Evolutionary conservation across 2,113 vertebrate genomes (phyloP).

Genomic region (Microcebus ravelobensis): DNA sequence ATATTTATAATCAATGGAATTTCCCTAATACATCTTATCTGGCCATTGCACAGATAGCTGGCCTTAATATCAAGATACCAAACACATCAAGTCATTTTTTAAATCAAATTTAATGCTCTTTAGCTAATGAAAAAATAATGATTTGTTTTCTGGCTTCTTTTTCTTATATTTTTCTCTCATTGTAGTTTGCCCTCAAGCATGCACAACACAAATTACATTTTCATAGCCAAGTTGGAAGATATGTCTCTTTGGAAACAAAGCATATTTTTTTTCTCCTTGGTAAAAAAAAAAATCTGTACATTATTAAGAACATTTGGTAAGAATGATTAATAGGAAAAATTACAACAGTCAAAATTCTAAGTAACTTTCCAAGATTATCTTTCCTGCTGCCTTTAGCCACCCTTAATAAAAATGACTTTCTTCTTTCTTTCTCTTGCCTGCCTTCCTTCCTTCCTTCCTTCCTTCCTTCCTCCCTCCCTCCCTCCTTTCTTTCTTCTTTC

Average conservation of each 20-base stretch:
- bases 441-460: accelerated
- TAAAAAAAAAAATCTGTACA: background rate
- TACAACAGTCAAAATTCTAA: background rate
- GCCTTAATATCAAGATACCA: background rate
- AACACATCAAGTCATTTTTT: background rate
- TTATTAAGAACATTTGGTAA: slow-evolving; percentile 1
- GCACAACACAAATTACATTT: background rate
- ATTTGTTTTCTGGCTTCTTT: background rate
- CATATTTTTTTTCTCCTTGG: background rate
- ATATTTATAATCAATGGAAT: background rate
- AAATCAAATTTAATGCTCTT: slow-evolving; percentile 36
- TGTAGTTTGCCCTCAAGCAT: background rate
- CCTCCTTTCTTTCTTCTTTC: background rate
- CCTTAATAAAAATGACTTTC: background rate
- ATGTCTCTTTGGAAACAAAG: background rate
- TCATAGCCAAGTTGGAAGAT: background rate
- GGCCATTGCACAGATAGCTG: background rate
- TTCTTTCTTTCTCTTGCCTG: background rate
- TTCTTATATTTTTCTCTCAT: background rate
- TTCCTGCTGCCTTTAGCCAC: background rate
- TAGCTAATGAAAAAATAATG: background rate
- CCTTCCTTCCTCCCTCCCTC: background rate
- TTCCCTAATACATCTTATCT: background rate
- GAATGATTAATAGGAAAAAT: slow-evolving; percentile 15
- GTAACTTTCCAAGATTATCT: background rate